phyloP scores from a whole-genome alignment of 2,797 vertebrate species.

The Hirundo rustica region DNA sequence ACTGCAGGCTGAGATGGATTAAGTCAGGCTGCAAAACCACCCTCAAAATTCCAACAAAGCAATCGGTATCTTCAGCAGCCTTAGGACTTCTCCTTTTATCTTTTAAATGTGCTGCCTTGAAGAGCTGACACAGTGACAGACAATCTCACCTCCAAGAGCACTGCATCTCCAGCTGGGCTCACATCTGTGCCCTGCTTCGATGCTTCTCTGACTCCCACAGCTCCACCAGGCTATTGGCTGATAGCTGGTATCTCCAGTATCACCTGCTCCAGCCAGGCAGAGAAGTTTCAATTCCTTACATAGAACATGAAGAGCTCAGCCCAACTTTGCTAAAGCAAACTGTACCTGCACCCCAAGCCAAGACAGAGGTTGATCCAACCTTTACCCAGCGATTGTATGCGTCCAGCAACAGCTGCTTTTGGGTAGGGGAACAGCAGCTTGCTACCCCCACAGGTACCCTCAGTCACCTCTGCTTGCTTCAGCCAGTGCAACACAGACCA shows the following conservation, averaged over 20 bases:
- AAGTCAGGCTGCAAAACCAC: not conserved
- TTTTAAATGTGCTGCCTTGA: not conserved
- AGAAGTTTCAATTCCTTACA: not conserved
- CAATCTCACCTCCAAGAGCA: not conserved
- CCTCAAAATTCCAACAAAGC: not conserved
- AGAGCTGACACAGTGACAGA: not conserved
- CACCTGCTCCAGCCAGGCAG: not conserved
- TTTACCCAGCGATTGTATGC: accelerated
- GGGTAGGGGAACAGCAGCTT: not conserved
- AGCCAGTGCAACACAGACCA: not conserved
- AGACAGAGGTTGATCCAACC: not conserved
- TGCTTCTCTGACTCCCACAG: not conserved
- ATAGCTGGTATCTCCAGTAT: not conserved
- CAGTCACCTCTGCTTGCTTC: not conserved
- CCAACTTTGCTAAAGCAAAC: not conserved
- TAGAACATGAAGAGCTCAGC: not conserved
- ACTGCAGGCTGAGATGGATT: not conserved
- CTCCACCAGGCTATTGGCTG: not conserved
- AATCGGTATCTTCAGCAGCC: not conserved
- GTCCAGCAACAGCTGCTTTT: not conserved
- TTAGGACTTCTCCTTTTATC: not conserved
- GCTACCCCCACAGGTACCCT: not conserved
- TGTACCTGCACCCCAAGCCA: not conserved
- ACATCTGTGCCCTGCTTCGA: not conserved
- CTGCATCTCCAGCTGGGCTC: not conserved